These are phyloP conservation scores for Zeuzera pyrina DNA, from an alignment of 2,888 invertebrate genomes.

Conservation along the genomic window DNA sequence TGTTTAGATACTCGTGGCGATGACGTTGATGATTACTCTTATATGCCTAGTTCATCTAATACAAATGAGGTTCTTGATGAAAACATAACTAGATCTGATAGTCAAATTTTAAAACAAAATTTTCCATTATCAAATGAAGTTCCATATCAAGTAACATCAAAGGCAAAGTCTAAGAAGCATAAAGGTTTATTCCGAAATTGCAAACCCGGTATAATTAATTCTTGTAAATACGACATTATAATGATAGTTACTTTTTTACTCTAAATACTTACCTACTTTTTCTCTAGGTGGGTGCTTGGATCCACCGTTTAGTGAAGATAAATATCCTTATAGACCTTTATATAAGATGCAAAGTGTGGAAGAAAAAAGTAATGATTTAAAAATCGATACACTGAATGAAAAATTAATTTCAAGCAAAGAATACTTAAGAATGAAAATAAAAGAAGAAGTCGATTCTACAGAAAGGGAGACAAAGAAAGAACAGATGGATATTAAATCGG, in stretches of 20 bases:
- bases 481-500: constrained; percentile 15
- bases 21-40: constrained; percentile 35
- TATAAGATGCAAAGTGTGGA: constrained; percentile 8
- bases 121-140: constrained; percentile 8
- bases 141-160: constrained; percentile 22
- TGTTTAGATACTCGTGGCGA: constrained; percentile 30
- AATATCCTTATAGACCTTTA: constrained; percentile 36
- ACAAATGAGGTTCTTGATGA: constrained; percentile 10
- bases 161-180: constrained; percentile 17
- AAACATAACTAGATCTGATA: constrained; percentile 18
- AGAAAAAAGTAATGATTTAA: constrained; percentile 3
- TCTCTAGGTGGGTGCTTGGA: constrained; percentile 55
- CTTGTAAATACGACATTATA: background rate
- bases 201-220: constrained; percentile 42
- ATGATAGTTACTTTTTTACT: background rate
- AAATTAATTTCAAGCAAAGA: background rate
- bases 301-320: constrained; percentile 54
- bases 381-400: background rate
- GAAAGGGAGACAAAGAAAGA: constrained; percentile 3
- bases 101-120: constrained; percentile 17
- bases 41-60: constrained; percentile 23
- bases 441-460: background rate
- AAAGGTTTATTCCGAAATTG: constrained; percentile 47
- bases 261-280: constrained; percentile 1
- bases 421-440: background rate